A percentile compares a stretch with the other conserved stretches of the same genome.
Conservation (phyloP, 2,888 invertebrate species). For the Vannuccia rotundouncinata region DNA sequence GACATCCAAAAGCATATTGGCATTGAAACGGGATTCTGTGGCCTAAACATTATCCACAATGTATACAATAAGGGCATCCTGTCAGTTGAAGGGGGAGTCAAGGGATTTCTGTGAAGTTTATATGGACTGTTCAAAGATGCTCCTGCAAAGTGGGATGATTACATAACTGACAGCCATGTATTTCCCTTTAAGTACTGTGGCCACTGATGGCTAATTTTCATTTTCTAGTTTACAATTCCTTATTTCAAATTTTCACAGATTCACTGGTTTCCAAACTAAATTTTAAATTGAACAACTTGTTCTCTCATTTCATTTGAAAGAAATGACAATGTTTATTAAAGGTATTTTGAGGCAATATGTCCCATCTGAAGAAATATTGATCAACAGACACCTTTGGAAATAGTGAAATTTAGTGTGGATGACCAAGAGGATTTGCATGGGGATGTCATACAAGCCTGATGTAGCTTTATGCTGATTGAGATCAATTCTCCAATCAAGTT, state of each 20-base stretch:
- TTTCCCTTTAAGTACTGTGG: conserved; percentile 45
- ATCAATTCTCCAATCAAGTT: too few species aligned
- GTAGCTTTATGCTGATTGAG: too few species aligned
- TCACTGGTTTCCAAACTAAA: conserved; percentile 25
- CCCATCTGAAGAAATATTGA: conserved; percentile 30
- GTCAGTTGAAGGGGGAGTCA: conserved; percentile 10
- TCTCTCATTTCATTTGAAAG: conserved; percentile 2
- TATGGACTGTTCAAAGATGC: conserved; percentile 46
- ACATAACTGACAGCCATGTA: conserved; percentile 40
- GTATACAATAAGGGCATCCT: not conserved
- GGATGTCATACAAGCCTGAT: too few species aligned
- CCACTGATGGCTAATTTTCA: conserved; percentile 21
- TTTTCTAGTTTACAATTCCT: conserved; percentile 25
- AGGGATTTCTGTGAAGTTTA: too few species aligned
- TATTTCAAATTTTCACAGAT: conserved; percentile 15
- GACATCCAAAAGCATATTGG: not conserved
- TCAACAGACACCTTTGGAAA: conserved; percentile 2
- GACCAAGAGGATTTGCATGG: not conserved
- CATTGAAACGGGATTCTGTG: not conserved
- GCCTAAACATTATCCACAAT: conserved; percentile 4
- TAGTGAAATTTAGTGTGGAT: conserved; percentile 7
- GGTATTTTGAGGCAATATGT: conserved; percentile 26
- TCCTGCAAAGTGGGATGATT: conserved; percentile 44
- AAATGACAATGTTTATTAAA: conserved; percentile 17
- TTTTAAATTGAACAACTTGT: conserved; percentile 6